phyloP scores from a whole-genome alignment of 2,113 vertebrate species.

The Indicator indicator region DNA sequence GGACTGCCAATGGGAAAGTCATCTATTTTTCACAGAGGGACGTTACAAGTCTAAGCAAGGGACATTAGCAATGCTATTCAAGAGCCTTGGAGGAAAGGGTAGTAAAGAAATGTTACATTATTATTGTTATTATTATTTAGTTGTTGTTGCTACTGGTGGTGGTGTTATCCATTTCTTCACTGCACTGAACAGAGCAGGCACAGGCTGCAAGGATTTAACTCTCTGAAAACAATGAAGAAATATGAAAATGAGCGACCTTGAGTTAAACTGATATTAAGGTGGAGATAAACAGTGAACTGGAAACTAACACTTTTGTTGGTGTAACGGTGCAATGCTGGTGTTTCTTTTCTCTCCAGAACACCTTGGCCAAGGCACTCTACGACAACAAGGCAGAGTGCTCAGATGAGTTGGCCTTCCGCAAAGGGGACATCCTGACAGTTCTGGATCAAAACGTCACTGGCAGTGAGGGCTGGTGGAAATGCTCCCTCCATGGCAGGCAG shows the following conservation, averaged over 20 bases:
- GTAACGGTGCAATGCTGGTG: rapidly evolving
- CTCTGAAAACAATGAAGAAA: background rate
- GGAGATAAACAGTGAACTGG: background rate
- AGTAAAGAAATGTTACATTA: background rate
- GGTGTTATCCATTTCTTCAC: background rate
- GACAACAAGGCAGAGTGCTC: constrained; percentile 91
- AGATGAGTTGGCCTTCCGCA: constrained; percentile 90
- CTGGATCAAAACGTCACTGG: constrained; percentile 79
- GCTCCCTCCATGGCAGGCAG: constrained; percentile 83
- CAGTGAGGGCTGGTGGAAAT: constrained; percentile 92
- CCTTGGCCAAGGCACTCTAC: constrained; percentile 89
- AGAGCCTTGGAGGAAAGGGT: rapidly evolving
- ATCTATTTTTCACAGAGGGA: background rate
- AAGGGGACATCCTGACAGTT: constrained; percentile 88
- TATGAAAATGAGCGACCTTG: background rate
- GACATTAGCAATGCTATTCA: background rate
- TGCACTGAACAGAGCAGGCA: background rate
- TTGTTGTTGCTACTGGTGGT: too few relatives aligned
- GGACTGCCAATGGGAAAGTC: background rate
- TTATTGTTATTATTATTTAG: too few relatives aligned
- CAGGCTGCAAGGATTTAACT: background rate
- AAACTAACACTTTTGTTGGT: rapidly evolving
- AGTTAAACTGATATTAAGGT: background rate
- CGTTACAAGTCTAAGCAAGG: background rate
- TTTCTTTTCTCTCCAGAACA: constrained; percentile 71